Evolutionary conservation across 1,140 invertebrate genomes (phyloP), one percentile per base, ranked within the genome.

Genomic region (Pemphigus obesinymphae): DNA sequence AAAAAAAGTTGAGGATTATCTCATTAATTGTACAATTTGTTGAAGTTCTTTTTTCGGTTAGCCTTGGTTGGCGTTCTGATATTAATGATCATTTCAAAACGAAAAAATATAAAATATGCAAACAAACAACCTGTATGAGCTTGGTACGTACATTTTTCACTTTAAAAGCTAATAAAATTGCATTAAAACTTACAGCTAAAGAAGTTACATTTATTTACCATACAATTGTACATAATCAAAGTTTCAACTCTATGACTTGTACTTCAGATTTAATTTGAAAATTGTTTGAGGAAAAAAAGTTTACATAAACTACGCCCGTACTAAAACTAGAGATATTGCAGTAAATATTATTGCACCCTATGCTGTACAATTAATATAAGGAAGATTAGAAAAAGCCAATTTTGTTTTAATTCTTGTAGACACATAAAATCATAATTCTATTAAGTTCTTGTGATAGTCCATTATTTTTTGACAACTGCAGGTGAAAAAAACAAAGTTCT

Each of bases 11-110:
- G 40, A 68, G 17, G 63, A 68, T 11, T 68, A 37, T 68, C 34
- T 40, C 23, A 34, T 68, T 7, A 40, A 40, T 40, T 68, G 63
- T 40, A 68, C 63, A 68, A 68, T 68, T 68, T 68, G 63, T 23
- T 68, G 34, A n/a, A 68, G 63, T 68, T 40, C 34, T 10, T 68
- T 68, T 68, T 68, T n/a, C 63, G 17, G 63, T 68, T n/a, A 68
- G 34, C 11, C 63, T 23, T 68, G 63, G 63, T 26, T 34, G 63
- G 1, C 63, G 63, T 13, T 20, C 63, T 10, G 63, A 68, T n/a
- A 68, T 40, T 8, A 68, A 7, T 13, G 31, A 68, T 40, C 63
- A 40, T 40, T 6, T 37, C 0, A 68, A 40, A 68, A 68, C 20
- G 40, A 68, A 68, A 11, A 68, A 68, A 40, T 34, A 68, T 68